phyloP scores from a whole-genome alignment of 2,888 invertebrate species.

The Rhingia campestris region DNA sequence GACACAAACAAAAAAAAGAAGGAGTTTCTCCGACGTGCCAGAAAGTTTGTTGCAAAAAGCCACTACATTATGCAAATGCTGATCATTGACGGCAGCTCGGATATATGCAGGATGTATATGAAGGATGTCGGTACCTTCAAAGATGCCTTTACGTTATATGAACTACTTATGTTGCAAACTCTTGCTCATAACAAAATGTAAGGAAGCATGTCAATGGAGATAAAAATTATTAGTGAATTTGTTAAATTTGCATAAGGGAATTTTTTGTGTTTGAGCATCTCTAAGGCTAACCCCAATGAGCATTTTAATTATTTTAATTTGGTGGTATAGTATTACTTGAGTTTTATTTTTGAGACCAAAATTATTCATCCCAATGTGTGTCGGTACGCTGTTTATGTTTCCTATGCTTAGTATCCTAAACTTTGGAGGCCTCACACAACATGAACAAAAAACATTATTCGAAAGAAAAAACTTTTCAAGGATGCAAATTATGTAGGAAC shows the following conservation, averaged over 20 bases:
- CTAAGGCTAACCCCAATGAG: too few relatives aligned
- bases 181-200: background rate
- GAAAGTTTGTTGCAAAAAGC: constrained; percentile 38
- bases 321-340: background rate
- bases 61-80: constrained; percentile 55
- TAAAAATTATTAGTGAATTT: constrained; percentile 25
- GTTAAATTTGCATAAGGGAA: constrained; percentile 15
- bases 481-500: too few relatives aligned
- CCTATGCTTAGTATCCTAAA: too few relatives aligned
- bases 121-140: background rate
- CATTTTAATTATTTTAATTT: background rate
- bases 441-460: too few relatives aligned
- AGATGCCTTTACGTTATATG: background rate
- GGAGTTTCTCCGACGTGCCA: constrained; percentile 33
- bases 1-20: background rate
- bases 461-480: too few relatives aligned
- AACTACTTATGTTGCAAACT: background rate
- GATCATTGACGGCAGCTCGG: constrained; percentile 8
- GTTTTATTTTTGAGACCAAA: too few relatives aligned
- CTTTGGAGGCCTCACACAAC: too few relatives aligned
- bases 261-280: background rate
- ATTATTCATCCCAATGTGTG: too few relatives aligned
- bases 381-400: too few relatives aligned
- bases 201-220: constrained; percentile 9
- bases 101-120: background rate